Percentiles rank a stretch among this genome's conserved stretches.
Conservation (phyloP, 2,888 invertebrate genomes). For the Rutpela maculata region DNA sequence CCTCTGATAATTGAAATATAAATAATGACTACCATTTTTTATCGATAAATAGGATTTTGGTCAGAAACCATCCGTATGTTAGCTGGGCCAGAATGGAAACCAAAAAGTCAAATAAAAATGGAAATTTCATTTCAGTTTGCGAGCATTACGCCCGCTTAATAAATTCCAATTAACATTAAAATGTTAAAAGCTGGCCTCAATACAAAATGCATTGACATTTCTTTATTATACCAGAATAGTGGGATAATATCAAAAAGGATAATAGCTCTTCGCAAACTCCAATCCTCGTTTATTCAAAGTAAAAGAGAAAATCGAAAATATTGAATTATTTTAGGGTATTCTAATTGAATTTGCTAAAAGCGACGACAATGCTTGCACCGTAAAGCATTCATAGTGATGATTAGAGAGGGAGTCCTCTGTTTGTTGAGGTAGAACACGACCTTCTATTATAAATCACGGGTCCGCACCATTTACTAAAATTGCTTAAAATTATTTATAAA, state of each 20-base stretch:
- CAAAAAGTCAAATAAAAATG: neutral
- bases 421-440: constrained; percentile 54
- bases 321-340: constrained; percentile 45
- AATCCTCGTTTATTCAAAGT: constrained; percentile 21
- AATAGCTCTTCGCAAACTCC: constrained; percentile 27
- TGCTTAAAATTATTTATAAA: neutral
- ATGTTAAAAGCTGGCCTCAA: constrained; percentile 14
- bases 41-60: no score
- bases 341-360: constrained; percentile 51
- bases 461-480: neutral
- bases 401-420: constrained; percentile 48
- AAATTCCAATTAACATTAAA: constrained; percentile 26
- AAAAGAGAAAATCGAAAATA: constrained; percentile 40
- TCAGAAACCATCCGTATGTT: no score
- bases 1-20: no score
- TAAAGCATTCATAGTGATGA: constrained; percentile 55
- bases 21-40: no score
- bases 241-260: constrained; percentile 32
- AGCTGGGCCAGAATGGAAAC: neutral
- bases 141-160: neutral
- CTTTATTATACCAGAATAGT: constrained; percentile 34
- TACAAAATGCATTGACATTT: constrained; percentile 24
- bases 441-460: constrained; percentile 27
- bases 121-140: neutral
- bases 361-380: constrained; percentile 45